Percentiles rank a stretch among this genome's conserved stretches.
Evolutionary conservation across 2,888 invertebrate genomes (phyloP).

Genomic region (Plagiodera versicolora): DNA sequence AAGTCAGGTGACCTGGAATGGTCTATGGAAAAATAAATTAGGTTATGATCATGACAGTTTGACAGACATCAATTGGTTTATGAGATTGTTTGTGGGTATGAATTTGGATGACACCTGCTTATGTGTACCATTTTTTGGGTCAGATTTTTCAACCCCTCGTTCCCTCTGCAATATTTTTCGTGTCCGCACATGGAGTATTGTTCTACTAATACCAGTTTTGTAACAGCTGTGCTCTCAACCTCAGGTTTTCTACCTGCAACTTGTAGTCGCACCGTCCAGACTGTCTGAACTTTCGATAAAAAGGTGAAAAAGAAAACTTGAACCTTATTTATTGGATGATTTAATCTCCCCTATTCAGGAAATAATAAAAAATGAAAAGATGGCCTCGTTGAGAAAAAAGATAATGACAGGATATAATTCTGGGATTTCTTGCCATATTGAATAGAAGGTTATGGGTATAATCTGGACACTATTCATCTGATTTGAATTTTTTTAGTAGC

Average conservation of each 20-base stretch:
- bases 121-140: too few species aligned
- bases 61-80: too few species aligned
- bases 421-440: not conserved
- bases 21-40: too few species aligned
- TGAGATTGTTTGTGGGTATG: too few species aligned
- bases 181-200: not conserved
- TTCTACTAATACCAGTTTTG: constrained; percentile 1
- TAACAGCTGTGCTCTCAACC: not conserved
- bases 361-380: constrained; percentile 16
- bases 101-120: too few species aligned
- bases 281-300: constrained; percentile 16
- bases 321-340: constrained; percentile 31
- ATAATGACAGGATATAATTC: not conserved
- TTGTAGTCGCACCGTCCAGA: constrained; percentile 1
- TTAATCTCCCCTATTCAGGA: constrained; percentile 25
- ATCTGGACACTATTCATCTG: too few species aligned
- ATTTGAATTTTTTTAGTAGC: too few species aligned
- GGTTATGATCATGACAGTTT: too few species aligned
- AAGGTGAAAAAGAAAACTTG: constrained; percentile 20
- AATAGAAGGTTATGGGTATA: too few species aligned
- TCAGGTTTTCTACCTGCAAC: not conserved
- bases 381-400: not conserved
- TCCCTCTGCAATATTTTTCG: not conserved
- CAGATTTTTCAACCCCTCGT: too few species aligned
- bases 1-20: too few species aligned